phyloP scores from a whole-genome alignment of 2,113 vertebrate genomes.

The Austrofundulus limnaeus region DNA sequence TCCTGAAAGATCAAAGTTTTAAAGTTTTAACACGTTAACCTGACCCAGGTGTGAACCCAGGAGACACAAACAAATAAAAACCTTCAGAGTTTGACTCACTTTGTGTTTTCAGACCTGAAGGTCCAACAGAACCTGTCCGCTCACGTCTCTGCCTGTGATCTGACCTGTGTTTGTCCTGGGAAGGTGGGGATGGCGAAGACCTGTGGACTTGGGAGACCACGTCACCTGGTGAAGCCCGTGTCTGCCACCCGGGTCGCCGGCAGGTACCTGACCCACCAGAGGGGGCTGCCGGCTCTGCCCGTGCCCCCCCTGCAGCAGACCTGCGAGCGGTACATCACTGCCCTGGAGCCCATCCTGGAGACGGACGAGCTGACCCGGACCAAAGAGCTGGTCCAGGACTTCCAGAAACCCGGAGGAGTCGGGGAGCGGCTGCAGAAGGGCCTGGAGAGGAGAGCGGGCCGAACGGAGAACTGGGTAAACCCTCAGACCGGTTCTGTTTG shows the following conservation, averaged over 20 bases:
- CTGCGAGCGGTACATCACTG: conserved; percentile 85
- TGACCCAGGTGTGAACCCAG: no score
- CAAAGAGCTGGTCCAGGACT: conserved; percentile 81
- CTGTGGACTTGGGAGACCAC: conserved; percentile 73
- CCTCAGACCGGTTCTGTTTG: not conserved
- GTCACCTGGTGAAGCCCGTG: conserved; percentile 84
- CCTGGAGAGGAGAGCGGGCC: conserved; percentile 85
- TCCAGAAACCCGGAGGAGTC: conserved; percentile 82
- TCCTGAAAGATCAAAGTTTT: no score
- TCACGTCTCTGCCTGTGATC: no score
- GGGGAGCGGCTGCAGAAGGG: conserved; percentile 90
- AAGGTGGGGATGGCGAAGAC: conserved; percentile 80
- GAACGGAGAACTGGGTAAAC: conserved; percentile 91
- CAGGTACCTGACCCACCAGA: conserved; percentile 88
- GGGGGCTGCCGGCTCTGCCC: conserved; percentile 84
- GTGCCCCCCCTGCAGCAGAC: conserved; percentile 90
- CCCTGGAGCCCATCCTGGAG: conserved; percentile 88
- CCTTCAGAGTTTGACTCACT: no score
- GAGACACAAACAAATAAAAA: no score
- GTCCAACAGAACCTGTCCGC: no score
- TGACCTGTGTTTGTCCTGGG: conserved; percentile 48
- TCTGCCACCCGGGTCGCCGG: conserved; percentile 76
- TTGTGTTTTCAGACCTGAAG: no score
- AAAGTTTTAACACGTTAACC: no score
- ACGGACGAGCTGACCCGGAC: conserved; percentile 86